Conservation (phyloP, 2,113 vertebrate species). For the Pachypanchax playfairii region DNA sequence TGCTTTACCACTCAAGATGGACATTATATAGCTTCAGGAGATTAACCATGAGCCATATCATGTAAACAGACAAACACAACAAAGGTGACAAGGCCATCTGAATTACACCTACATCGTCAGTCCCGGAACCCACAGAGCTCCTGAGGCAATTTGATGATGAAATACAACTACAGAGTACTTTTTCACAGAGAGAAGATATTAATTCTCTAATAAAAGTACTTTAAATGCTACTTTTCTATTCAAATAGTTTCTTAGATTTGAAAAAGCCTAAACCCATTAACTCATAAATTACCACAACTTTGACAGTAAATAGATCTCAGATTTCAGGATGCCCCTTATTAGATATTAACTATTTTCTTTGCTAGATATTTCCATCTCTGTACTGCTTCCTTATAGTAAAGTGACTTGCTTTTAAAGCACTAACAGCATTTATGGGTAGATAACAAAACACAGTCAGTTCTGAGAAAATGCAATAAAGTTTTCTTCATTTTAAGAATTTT, state of each 20-base stretch:
- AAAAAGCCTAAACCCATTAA: not conserved
- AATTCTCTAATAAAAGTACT: not conserved
- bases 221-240: not conserved
- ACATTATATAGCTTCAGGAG: constrained; percentile 5
- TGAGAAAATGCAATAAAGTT: no score
- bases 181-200: not conserved
- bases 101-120: constrained; percentile 1
- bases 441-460: not conserved
- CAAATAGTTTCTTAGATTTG: not conserved
- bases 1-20: not conserved
- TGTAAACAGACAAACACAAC: constrained; percentile 1
- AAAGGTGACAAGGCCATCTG: constrained; percentile 12
- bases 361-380: not conserved
- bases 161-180: not conserved
- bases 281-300: not conserved
- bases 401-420: not conserved
- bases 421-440: not conserved
- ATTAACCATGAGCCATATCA: constrained; percentile 7
- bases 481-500: constrained; percentile 2
- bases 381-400: not conserved
- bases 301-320: not conserved
- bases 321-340: not conserved
- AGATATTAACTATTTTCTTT: not conserved
- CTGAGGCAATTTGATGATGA: constrained; percentile 43
- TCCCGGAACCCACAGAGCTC: constrained; percentile 34